These are phyloP conservation scores for Miltochrista miniata DNA, from an alignment of 2,888 invertebrate species.

Conservation along the genomic window DNA sequence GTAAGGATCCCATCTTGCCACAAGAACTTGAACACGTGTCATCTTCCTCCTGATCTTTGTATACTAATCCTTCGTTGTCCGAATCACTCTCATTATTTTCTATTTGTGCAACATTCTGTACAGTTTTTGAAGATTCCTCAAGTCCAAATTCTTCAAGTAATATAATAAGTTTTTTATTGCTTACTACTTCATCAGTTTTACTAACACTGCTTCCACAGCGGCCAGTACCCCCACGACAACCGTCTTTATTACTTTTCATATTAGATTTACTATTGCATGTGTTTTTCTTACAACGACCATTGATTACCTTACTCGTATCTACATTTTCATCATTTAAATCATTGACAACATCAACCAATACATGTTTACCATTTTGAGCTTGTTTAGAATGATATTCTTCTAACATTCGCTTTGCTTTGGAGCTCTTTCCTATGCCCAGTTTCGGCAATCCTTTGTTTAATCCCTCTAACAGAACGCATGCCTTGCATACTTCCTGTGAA, in stretches of 20 bases:
- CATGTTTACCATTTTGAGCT: constrained; percentile 24
- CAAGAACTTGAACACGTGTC: constrained; percentile 65
- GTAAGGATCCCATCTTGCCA: constrained; percentile 54
- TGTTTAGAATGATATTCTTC: constrained; percentile 77
- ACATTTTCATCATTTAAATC: constrained; percentile 51
- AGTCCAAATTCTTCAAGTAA: constrained; percentile 59
- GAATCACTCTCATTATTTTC: constrained; percentile 27
- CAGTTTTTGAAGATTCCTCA: constrained; percentile 29
- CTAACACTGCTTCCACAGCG: constrained; percentile 39
- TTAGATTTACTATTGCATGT: constrained; percentile 19
- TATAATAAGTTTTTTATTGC: constrained; percentile 54
- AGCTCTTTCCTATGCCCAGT: constrained; percentile 95
- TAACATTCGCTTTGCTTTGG: constrained; percentile 88
- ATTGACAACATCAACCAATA: constrained; percentile 41
- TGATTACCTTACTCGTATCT: constrained; percentile 28
- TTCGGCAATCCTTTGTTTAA: constrained; percentile 96
- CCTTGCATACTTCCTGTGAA: constrained; percentile 97
- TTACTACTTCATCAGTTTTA: constrained; percentile 20
- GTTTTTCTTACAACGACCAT: constrained; percentile 34
- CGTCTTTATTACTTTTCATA: constrained; percentile 30
- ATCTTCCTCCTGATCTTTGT: constrained; percentile 53
- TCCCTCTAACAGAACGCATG: constrained; percentile 97
- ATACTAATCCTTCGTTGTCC: constrained; percentile 43
- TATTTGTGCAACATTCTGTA: constrained; percentile 12
- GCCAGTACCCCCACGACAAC: constrained; percentile 47